phyloP scores from a whole-genome alignment of 2,113 vertebrate species.

The Mustela lutreola region DNA sequence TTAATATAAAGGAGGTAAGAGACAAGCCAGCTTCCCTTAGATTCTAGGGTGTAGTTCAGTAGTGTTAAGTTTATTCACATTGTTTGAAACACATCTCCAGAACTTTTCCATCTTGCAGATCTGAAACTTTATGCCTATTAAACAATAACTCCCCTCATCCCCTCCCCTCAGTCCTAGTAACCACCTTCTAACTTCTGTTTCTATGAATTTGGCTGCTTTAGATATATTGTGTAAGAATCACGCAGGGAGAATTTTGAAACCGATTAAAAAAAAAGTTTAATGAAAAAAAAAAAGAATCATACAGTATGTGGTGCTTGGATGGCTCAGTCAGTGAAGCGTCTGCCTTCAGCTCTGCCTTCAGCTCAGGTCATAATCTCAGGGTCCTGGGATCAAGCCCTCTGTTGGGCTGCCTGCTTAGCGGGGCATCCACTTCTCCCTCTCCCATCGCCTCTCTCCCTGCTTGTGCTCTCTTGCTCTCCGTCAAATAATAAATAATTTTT shows the following conservation, averaged over 20 bases:
- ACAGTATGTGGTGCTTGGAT: not conserved
- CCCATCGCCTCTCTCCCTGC: not conserved
- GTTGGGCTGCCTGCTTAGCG: not conserved
- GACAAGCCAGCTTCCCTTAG: not conserved
- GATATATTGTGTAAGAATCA: not conserved
- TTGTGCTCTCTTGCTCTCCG: too few species aligned
- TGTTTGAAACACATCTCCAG: not conserved
- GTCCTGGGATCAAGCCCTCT: not conserved
- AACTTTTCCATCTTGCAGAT: not conserved
- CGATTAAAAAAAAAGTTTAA: too few species aligned
- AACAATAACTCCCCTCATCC: not conserved
- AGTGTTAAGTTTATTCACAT: not conserved
- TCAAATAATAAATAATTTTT: too few species aligned
- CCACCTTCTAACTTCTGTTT: not conserved
- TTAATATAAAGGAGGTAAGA: not conserved
- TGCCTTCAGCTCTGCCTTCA: not conserved
- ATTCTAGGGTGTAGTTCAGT: not conserved
- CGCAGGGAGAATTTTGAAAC: too few species aligned
- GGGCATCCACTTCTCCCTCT: not conserved
- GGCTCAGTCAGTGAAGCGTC: not conserved
- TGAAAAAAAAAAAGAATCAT: not conserved
- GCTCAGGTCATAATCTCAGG: not conserved
- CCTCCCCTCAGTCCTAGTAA: not conserved
- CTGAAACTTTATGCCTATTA: not conserved
- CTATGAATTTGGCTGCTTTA: not conserved